Base-by-base conservation (phyloP, 1,140 invertebrate species). In the Meloidogyne chitwoodi region DNA sequence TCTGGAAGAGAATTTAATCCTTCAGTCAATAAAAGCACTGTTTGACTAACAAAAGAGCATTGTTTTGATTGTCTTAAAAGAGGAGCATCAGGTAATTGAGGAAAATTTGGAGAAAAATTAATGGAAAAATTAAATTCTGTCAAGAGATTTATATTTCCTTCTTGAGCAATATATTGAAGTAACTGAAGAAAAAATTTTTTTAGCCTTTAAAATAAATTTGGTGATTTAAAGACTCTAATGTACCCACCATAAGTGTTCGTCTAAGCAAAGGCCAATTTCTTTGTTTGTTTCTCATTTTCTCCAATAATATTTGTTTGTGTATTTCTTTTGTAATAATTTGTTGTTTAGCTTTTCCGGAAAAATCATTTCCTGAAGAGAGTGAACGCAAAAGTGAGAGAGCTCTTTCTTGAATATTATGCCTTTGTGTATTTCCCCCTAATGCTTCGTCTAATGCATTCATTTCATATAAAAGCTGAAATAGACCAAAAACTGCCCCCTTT, bases 391-490 rank as follows among this genome's bases (percentile, higher is more conserved):
- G 22, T 11, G 79, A 82, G 16, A 79, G 56, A 16, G 77, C 77
- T 12, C 22, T 79, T 80, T 79, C 77, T 67, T 79, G 61, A 26
- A 79, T 26, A 29, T 48, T 31, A 19, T 80, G 56, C 19, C 34
- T 62, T 10, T 31, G 56, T 24, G 3, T 22, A 38, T 34, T 61
- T 29, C 64, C 19, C 12, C 48, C 71, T 56, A 64, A 26, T 24
- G 24, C 19, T 26, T 16, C 66, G 1, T 64, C 56, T 22, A 83
- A 38, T n/a, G 77, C 34, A 27, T 81, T 81, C 31, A 74, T 79
- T 34, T 81, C 76, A n/a, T 66, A 76, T 2, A 81, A 68, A 27
- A 83, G 61, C 22, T 74, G 70, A 24, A 75, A 70, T 19, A 83
- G 26, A 3, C 79, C 48, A 22, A 19, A 27, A 27, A 83, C 64